Conservation (phyloP, 1,140 invertebrate species). For the Aphelenchoides avenae region DNA sequence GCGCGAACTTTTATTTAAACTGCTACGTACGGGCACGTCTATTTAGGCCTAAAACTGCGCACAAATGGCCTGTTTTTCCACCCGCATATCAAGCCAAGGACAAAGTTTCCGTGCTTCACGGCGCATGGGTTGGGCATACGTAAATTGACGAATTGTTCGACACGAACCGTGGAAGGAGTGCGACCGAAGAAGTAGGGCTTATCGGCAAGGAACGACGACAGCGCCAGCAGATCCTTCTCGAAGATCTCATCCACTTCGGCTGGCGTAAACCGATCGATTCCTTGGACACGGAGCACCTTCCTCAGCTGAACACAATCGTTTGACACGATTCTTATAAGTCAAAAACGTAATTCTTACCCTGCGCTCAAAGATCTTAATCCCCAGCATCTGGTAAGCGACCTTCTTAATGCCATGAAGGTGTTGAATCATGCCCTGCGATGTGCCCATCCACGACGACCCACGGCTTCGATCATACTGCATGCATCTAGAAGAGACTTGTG, state of each 20-base stretch:
- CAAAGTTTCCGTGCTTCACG: too few relatives aligned
- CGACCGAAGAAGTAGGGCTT: conserved; percentile 90
- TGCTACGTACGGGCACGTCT: too few relatives aligned
- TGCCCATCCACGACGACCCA: conserved; percentile 18
- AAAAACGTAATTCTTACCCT: conserved; percentile 8
- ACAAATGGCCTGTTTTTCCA: too few relatives aligned
- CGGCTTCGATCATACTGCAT: conserved; percentile 3
- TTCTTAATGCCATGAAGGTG: conserved; percentile 16
- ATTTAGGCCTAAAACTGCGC: too few relatives aligned
- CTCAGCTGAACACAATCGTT: too few relatives aligned
- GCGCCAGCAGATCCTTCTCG: conserved; percentile 82
- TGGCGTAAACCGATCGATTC: conserved; percentile 79
- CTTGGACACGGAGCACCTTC: conserved; percentile 58
- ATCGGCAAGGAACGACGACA: conserved; percentile 65
- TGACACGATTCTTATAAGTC: too few relatives aligned
- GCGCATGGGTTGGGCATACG: too few relatives aligned
- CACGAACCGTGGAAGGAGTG: conserved; percentile 72
- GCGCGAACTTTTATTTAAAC: too few relatives aligned
- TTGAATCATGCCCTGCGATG: background rate
- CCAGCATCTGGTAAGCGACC: conserved; percentile 4
- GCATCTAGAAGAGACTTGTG: too few relatives aligned
- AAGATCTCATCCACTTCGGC: conserved; percentile 85
- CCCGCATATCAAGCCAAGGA: too few relatives aligned
- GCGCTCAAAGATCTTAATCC: background rate
- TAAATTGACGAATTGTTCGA: too few relatives aligned